These are phyloP conservation scores for Xenopus petersii DNA, from an alignment of 2,797 vertebrate genomes.

Conservation along the genomic window DNA sequence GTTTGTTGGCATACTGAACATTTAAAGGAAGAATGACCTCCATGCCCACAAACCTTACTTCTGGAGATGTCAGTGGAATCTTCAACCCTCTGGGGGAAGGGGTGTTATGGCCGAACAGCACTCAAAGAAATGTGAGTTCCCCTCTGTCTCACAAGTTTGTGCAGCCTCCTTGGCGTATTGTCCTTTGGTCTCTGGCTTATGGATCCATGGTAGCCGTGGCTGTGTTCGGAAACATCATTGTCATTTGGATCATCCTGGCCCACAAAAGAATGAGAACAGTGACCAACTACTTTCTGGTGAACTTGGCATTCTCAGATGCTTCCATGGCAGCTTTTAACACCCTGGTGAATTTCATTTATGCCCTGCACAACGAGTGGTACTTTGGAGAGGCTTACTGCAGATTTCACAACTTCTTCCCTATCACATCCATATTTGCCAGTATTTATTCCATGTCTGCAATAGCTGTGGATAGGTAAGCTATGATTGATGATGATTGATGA, in stretches of 20 bases:
- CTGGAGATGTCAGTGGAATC: neutral
- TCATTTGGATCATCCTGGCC: slow-evolving; percentile 92
- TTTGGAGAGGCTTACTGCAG: slow-evolving; percentile 88
- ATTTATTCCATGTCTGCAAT: slow-evolving; percentile 96
- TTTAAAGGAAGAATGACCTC: slow-evolving; percentile 28
- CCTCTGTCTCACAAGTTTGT: slow-evolving; percentile 72
- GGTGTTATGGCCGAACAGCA: slow-evolving; percentile 24
- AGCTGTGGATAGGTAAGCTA: slow-evolving; percentile 84
- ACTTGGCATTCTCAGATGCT: slow-evolving; percentile 86
- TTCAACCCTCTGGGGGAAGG: slow-evolving; percentile 39
- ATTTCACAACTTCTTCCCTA: slow-evolving; percentile 96
- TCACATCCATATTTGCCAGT: slow-evolving; percentile 90
- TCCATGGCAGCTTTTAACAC: slow-evolving; percentile 92
- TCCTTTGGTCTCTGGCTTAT: slow-evolving; percentile 87
- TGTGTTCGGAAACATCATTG: slow-evolving; percentile 83
- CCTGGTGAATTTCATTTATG: slow-evolving; percentile 89
- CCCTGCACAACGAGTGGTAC: slow-evolving; percentile 88
- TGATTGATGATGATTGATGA: no score
- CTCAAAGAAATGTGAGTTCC: slow-evolving; percentile 26
- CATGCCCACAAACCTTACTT: slow-evolving; percentile 27
- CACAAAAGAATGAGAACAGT: slow-evolving; percentile 92
- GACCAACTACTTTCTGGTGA: slow-evolving; percentile 91
- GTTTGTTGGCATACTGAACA: no score
- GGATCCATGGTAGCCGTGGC: slow-evolving; percentile 81
- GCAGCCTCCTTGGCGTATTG: slow-evolving; percentile 87